phyloP scores from a whole-genome alignment of 2,113 vertebrate species.

The Varanus salvator region DNA sequence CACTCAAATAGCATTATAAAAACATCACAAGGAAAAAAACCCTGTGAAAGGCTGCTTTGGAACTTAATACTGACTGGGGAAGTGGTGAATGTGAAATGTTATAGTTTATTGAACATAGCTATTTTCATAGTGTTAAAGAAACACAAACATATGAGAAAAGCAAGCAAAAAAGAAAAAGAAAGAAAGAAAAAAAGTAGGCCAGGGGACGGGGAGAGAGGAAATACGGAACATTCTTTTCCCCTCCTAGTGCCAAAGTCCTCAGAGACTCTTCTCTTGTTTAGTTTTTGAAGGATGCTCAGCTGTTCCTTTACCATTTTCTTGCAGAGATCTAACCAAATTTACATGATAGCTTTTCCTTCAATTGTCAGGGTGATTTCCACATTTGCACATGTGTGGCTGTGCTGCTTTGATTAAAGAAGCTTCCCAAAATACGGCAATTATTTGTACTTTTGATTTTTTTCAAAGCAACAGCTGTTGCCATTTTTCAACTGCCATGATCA shows the following conservation, averaged over 20 bases:
- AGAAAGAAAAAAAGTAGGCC: background rate
- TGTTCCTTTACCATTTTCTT: slow-evolving; percentile 13
- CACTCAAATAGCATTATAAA: background rate
- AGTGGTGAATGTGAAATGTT: background rate
- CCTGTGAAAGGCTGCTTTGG: background rate
- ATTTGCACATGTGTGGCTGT: slow-evolving; percentile 19
- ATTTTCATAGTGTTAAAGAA: background rate
- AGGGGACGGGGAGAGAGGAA: no score
- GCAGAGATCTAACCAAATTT: background rate
- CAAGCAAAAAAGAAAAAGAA: background rate
- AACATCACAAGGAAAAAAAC: background rate
- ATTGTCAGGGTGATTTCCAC: slow-evolving; percentile 9
- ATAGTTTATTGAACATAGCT: background rate
- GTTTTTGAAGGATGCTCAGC: background rate
- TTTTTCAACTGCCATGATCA: slow-evolving; percentile 48
- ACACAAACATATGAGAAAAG: background rate
- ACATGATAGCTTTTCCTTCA: background rate
- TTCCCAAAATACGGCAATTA: slow-evolving; percentile 23
- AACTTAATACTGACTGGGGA: background rate
- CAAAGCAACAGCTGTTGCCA: slow-evolving; percentile 46
- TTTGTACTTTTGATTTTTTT: background rate
- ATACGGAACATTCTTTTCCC: background rate
- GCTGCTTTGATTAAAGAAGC: background rate
- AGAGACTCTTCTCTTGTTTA: background rate
- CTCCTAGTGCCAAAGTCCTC: slow-evolving; percentile 31